Evolutionary conservation across 1,140 invertebrate species (phyloP).

Genomic region (Sipha flava): DNA sequence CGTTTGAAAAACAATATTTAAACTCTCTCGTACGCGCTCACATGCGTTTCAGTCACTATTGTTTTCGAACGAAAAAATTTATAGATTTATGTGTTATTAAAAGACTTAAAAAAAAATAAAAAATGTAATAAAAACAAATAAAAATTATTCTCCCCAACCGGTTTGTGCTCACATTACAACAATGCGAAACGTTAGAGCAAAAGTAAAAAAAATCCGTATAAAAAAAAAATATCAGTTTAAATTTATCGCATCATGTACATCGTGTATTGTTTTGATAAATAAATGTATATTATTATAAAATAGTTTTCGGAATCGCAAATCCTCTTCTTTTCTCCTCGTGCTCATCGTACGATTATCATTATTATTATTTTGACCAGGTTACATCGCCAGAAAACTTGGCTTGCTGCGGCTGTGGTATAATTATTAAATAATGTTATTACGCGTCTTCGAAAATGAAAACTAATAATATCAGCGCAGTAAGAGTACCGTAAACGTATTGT

Average conservation of each 20-base stretch:
- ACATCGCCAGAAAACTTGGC: no score
- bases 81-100: neutral
- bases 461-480: no score
- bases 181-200: neutral
- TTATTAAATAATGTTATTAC: no score
- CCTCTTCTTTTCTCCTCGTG: neutral
- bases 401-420: no score
- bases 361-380: no score
- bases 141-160: neutral
- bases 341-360: neutral
- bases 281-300: neutral
- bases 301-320: neutral
- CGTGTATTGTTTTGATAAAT: conserved; percentile 20
- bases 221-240: neutral
- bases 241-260: neutral
- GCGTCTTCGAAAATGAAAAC: no score
- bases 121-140: no score
- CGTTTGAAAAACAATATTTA: neutral
- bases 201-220: neutral
- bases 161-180: neutral
- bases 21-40: neutral
- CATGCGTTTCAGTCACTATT: neutral
- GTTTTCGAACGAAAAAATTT: neutral
- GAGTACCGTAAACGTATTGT: no score
- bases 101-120: neutral